phyloP scores from a whole-genome alignment of 1,140 invertebrate genomes.

The Eupristina koningsbergeri region DNA sequence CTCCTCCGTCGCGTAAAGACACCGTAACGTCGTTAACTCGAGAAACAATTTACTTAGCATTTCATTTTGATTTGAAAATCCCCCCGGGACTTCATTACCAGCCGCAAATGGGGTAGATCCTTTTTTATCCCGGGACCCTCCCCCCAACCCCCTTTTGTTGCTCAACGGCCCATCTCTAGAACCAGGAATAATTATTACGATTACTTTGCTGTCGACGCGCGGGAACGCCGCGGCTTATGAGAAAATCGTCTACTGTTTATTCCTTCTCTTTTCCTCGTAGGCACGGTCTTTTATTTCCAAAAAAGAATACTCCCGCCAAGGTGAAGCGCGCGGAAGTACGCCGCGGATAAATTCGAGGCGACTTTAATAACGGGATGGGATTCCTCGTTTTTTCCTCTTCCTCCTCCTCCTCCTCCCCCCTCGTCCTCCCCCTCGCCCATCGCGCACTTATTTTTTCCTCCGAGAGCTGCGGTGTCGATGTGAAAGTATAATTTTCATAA shows the following conservation, averaged over 20 bases:
- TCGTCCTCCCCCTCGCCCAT: too few relatives aligned
- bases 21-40: slow-evolving; percentile 35
- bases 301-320: background rate
- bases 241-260: background rate
- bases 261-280: background rate
- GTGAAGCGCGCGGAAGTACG: background rate
- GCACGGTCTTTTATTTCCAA: background rate
- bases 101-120: background rate
- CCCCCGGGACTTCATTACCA: slow-evolving; percentile 10
- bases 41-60: slow-evolving; percentile 42
- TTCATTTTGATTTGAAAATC: slow-evolving; percentile 32
- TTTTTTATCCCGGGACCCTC: background rate
- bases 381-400: background rate
- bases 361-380: slow-evolving; percentile 23
- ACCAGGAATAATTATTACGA: slow-evolving; percentile 28
- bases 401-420: too few relatives aligned
- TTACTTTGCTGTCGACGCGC: background rate
- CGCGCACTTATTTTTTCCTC: background rate
- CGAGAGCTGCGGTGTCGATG: background rate
- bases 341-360: background rate
- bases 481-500: slow-evolving; percentile 24
- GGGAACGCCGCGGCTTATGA: background rate
- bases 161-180: background rate
- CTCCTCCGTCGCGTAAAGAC: background rate
- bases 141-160: background rate